Conservation (phyloP, 1,140 invertebrate species). For the Eupristina koningsbergeri region DNA sequence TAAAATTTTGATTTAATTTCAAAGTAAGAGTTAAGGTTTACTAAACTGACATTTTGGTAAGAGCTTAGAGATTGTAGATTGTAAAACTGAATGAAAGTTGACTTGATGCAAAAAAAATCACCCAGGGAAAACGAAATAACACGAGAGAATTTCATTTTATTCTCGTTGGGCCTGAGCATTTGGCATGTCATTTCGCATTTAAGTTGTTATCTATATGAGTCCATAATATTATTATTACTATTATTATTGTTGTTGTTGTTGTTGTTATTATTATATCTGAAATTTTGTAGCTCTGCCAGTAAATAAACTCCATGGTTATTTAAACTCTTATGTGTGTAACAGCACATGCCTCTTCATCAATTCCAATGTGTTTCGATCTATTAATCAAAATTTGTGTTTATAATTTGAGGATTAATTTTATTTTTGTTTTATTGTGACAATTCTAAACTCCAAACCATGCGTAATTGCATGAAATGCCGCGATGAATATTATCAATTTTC, state of each 20-base stretch:
- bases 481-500: not conserved
- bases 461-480: not conserved
- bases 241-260: not conserved
- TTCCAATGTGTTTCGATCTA: not conserved
- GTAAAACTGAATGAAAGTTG: too few species aligned
- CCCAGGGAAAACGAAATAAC: slow-evolving; percentile 1
- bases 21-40: too few species aligned
- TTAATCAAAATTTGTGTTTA: not conserved
- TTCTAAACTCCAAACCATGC: too few species aligned
- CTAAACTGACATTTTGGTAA: too few species aligned
- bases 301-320: not conserved
- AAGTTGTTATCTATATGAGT: too few species aligned
- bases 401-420: slow-evolving; percentile 11
- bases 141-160: slow-evolving; percentile 21
- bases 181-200: not conserved
- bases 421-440: not conserved
- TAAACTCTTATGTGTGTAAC: not conserved
- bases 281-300: too few species aligned
- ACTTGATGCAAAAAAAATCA: not conserved
- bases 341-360: not conserved
- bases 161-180: not conserved
- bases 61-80: too few species aligned
- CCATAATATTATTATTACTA: too few species aligned
- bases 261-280: too few species aligned
- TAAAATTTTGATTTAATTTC: not conserved